These are phyloP conservation scores for Periplaneta americana DNA, from an alignment of 1,140 invertebrate species.

Conservation along the genomic window DNA sequence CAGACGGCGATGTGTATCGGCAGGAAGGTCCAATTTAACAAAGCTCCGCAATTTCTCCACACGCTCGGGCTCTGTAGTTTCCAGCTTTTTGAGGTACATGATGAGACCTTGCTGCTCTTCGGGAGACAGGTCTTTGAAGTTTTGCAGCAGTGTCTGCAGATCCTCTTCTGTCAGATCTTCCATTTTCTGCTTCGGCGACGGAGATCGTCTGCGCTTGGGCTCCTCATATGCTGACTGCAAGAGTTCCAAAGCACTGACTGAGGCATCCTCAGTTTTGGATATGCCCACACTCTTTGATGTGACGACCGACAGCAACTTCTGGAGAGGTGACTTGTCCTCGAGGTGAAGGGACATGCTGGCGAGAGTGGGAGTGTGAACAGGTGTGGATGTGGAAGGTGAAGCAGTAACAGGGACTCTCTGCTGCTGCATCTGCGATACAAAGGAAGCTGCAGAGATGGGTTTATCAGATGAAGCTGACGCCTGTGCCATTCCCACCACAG, in stretches of 20 bases:
- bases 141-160: constrained; percentile 65
- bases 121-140: constrained; percentile 67
- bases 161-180: constrained; percentile 69
- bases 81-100: constrained; percentile 68
- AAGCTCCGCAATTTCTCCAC: constrained; percentile 64
- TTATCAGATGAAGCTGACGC: constrained; percentile 5
- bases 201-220: not conserved
- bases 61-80: constrained; percentile 58
- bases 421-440: constrained; percentile 31
- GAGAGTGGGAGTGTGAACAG: not conserved
- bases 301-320: not conserved
- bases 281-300: not conserved
- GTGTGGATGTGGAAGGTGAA: not conserved
- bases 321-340: not conserved
- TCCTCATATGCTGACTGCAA: constrained; percentile 12
- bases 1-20: constrained; percentile 27
- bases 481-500: constrained; percentile 47
- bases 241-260: not conserved
- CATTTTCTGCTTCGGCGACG: constrained; percentile 36
- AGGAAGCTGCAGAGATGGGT: constrained; percentile 29
- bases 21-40: constrained; percentile 46
- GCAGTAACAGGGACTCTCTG: not conserved
- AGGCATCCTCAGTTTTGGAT: not conserved
- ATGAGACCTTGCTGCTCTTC: constrained; percentile 76
- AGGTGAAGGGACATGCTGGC: not conserved